Conservation (phyloP, 2,888 invertebrate species). For the Mallateleia sp. region DNA sequence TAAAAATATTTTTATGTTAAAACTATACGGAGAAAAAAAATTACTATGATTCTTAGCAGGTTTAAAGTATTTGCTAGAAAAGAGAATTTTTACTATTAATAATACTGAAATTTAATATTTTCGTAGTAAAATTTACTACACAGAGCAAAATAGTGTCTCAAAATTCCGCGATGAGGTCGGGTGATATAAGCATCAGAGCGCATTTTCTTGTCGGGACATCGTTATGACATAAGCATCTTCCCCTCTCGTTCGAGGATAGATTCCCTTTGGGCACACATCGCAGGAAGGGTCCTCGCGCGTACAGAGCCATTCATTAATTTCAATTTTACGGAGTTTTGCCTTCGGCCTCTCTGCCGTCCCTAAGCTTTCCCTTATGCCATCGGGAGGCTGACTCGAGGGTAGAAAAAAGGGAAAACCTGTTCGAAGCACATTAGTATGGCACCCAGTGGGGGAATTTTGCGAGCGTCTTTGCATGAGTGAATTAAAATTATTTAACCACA, state of each 20-base stretch:
- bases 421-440: constrained; percentile 58
- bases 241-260: constrained; percentile 84
- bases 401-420: constrained; percentile 72
- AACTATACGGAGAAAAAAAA: too few species aligned
- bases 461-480: constrained; percentile 57
- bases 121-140: too few species aligned
- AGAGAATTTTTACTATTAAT: too few species aligned
- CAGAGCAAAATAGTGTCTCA: constrained; percentile 51
- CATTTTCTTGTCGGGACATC: constrained; percentile 73
- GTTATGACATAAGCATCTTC: constrained; percentile 74
- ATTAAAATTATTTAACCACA: constrained; percentile 73
- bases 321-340: constrained; percentile 89
- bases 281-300: constrained; percentile 74
- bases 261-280: constrained; percentile 82
- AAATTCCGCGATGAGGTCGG: constrained; percentile 52
- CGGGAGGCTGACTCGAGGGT: constrained; percentile 45
- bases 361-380: constrained; percentile 68
- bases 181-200: constrained; percentile 65
- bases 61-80: too few species aligned
- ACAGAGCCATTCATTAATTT: constrained; percentile 89
- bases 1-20: too few species aligned
- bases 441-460: constrained; percentile 42
- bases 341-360: constrained; percentile 81
- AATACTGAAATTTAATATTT: too few species aligned
- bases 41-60: too few species aligned